A percentile compares a stretch with the other conserved stretches of the same genome.
These are phyloP conservation scores for Cynocephalus volans DNA, from an alignment of 2,113 vertebrate genomes.

Conservation along the genomic window DNA sequence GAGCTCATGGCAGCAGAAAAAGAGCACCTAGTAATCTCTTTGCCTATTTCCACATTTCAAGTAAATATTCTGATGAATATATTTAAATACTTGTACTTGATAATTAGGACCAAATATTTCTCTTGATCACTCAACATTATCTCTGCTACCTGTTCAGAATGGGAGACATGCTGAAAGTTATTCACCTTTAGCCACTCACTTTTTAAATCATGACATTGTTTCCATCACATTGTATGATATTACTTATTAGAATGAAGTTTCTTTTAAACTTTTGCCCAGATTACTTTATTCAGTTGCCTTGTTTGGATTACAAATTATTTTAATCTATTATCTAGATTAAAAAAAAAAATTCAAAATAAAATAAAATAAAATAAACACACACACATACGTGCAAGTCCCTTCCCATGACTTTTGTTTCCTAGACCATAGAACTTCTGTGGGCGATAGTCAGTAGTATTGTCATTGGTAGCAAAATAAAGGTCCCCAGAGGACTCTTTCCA, in stretches of 20 bases:
- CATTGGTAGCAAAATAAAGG: background rate
- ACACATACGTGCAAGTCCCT: background rate
- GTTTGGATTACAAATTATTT: background rate
- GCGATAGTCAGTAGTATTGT: background rate
- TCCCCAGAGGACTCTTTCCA: background rate
- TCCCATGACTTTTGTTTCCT: background rate
- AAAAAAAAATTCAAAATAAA: background rate
- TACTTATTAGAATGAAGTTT: background rate
- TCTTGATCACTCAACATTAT: background rate
- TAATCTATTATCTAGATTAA: background rate
- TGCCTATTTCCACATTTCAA: background rate
- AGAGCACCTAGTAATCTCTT: background rate
- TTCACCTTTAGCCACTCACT: background rate
- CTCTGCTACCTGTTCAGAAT: background rate
- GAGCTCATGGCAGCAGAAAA: background rate
- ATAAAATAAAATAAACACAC: background rate
- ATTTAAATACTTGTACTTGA: background rate
- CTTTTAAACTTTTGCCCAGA: background rate
- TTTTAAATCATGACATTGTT: background rate
- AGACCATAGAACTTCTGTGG: background rate
- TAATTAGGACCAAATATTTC: background rate
- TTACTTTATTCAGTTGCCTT: background rate
- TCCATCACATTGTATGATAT: background rate
- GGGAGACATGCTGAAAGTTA: background rate
- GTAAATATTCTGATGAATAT: background rate